Conservation (phyloP, 2,888 invertebrate genomes). For the Trachelus stipa region DNA sequence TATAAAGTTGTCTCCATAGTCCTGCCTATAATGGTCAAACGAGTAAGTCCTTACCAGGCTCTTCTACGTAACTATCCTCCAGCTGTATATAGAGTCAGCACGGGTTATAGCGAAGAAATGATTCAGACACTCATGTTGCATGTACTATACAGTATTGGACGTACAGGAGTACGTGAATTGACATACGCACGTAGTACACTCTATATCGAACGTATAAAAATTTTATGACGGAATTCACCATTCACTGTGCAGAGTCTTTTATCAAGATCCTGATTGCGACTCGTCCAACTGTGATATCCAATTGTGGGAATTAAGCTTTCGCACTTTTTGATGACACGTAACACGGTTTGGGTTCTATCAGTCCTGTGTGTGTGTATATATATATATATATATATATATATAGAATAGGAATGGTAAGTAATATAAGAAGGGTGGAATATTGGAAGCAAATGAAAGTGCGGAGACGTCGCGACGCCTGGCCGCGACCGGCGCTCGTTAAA, state of each 20-base stretch:
- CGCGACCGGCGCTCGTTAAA: slow-evolving; percentile 34
- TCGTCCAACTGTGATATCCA: slow-evolving; percentile 56
- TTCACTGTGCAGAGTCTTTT: neutral
- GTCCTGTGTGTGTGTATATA: neutral
- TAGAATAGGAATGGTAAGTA: neutral
- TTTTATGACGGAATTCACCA: neutral
- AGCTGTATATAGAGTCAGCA: neutral
- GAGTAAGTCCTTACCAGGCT: neutral
- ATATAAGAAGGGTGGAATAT: neutral
- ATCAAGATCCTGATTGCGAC: slow-evolving; percentile 56
- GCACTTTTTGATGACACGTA: slow-evolving; percentile 63
- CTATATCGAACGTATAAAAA: neutral
- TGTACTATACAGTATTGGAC: neutral
- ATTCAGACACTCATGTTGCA: neutral
- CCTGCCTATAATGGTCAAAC: slow-evolving; percentile 1
- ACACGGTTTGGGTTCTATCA: neutral
- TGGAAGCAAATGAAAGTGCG: neutral
- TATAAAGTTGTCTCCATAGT: slow-evolving; percentile 35
- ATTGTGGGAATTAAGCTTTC: slow-evolving; percentile 65
- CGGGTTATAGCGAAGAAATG: neutral
- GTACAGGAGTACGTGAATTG: neutral
- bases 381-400: neutral
- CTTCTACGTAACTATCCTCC: neutral
- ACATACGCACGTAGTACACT: neutral
- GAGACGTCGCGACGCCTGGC: slow-evolving; percentile 31